Percentiles rank a stretch among this genome's conserved stretches.
These are phyloP conservation scores for Halictus ligatus DNA, from an alignment of 2,888 invertebrate species.

Conservation along the genomic window DNA sequence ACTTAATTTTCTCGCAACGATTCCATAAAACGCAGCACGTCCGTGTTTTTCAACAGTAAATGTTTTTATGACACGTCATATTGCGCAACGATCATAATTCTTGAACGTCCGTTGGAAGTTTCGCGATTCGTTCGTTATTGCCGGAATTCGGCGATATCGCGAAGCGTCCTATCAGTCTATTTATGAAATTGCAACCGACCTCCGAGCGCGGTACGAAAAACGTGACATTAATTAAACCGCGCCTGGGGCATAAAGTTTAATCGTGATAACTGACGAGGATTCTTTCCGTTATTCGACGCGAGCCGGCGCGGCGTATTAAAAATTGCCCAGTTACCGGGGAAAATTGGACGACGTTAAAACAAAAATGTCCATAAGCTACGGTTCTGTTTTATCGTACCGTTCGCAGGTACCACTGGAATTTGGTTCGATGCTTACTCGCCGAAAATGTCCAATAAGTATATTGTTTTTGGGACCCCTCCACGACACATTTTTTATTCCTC, in stretches of 20 bases:
- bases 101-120: too few species aligned
- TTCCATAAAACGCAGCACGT: not conserved
- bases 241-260: not conserved
- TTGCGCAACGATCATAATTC: not conserved
- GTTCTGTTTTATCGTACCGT: not conserved
- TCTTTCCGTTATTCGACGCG: too few species aligned
- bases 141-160: not conserved
- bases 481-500: not conserved
- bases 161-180: constrained; percentile 7
- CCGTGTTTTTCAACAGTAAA: not conserved
- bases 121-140: not conserved
- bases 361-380: not conserved
- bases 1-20: not conserved
- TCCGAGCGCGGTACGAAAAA: not conserved
- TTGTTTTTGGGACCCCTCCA: not conserved
- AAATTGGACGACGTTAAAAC: not conserved
- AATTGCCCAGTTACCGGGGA: not conserved
- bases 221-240: constrained; percentile 12
- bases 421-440: not conserved
- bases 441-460: not conserved
- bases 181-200: not conserved
- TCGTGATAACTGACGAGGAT: not conserved
- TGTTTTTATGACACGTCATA: not conserved
- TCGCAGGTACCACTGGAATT: not conserved
- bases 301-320: not conserved